These are phyloP conservation scores for Hyposmocoma kahamanoa DNA, from an alignment of 1,140 invertebrate genomes.

Conservation along the genomic window DNA sequence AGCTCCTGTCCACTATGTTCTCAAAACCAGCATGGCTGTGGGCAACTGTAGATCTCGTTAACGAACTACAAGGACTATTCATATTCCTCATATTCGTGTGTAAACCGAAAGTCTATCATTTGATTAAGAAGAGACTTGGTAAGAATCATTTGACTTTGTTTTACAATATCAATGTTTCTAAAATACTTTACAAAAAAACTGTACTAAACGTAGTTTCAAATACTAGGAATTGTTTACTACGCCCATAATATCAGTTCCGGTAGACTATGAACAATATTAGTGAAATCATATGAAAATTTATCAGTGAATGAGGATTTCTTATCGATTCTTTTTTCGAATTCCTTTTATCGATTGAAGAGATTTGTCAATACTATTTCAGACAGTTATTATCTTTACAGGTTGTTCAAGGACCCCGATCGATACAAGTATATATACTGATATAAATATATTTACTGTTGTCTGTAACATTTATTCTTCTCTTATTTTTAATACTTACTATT, in stretches of 20 bases:
- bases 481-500: too few species aligned
- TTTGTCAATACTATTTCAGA: too few species aligned
- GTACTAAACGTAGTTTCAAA: too few species aligned
- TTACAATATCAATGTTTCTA: neutral
- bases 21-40: conserved; percentile 68
- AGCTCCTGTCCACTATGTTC: conserved; percentile 76
- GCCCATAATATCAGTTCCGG: too few species aligned
- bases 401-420: conserved; percentile 49
- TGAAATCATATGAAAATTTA: too few species aligned
- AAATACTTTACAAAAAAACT: neutral
- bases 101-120: conserved; percentile 75
- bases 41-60: conserved; percentile 75
- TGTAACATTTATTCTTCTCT: too few species aligned
- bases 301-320: too few species aligned
- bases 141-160: conserved; percentile 21
- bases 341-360: too few species aligned
- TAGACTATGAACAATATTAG: too few species aligned
- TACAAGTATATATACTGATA: conserved; percentile 66
- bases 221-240: too few species aligned
- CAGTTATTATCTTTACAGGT: conserved; percentile 61
- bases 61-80: conserved; percentile 77
- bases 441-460: too few species aligned
- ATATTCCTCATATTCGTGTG: conserved; percentile 80
- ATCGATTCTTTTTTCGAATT: too few species aligned
- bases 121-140: conserved; percentile 72